Conservation (phyloP, 1,140 invertebrate genomes). For the Drosophila mayri region DNA sequence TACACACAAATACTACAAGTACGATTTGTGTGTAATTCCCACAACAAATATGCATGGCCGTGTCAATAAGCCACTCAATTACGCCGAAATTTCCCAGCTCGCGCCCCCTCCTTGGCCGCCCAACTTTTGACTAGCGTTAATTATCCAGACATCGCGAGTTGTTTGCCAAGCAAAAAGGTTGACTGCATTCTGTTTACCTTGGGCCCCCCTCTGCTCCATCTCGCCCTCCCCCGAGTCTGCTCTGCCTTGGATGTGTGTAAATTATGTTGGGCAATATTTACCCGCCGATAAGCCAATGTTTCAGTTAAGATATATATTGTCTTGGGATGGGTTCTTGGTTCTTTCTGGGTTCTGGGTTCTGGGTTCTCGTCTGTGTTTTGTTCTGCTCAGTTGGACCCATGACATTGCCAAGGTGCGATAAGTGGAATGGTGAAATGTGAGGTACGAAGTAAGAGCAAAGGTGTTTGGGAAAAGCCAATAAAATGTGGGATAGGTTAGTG, state of each 20-base stretch:
- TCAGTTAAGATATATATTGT: conserved; percentile 56
- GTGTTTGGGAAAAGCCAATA: conserved; percentile 49
- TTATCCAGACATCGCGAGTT: conserved; percentile 66
- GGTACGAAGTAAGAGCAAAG: neutral
- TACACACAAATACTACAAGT: conserved; percentile 30
- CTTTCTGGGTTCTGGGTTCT: conserved; percentile 10
- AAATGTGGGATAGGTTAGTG: conserved; percentile 68
- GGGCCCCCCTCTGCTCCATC: neutral
- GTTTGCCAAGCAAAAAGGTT: conserved; percentile 65
- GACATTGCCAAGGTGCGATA: conserved; percentile 62
- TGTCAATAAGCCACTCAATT: conserved; percentile 77
- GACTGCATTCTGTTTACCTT: conserved; percentile 78
- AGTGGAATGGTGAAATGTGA: conserved; percentile 15
- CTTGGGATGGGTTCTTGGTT: conserved; percentile 5
- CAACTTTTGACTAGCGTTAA: conserved; percentile 58
- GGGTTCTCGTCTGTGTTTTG: conserved; percentile 7
- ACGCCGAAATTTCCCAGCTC: conserved; percentile 71
- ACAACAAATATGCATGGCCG: conserved; percentile 31
- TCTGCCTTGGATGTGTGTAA: conserved; percentile 52
- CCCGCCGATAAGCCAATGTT: conserved; percentile 68
- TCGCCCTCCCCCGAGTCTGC: neutral
- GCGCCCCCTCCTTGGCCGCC: neutral
- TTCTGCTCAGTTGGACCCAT: conserved; percentile 22
- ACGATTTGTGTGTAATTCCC: conserved; percentile 30
- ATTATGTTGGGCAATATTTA: conserved; percentile 80